These are phyloP conservation scores for Hirtodrosophila histrioides DNA, from an alignment of 2,888 invertebrate species.

Conservation along the genomic window DNA sequence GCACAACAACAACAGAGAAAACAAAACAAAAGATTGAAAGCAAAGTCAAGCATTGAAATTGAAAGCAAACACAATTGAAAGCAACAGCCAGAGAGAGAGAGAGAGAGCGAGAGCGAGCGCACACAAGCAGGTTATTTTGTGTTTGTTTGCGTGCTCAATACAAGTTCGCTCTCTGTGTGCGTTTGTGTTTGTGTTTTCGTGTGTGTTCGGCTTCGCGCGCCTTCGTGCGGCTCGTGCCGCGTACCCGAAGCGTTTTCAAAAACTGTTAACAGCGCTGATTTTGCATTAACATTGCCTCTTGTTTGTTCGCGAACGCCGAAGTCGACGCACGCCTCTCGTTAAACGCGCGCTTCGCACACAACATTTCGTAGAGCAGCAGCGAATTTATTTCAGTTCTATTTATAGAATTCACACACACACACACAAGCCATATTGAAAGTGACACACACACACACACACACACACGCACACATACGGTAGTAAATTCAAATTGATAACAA, in stretches of 20 bases:
- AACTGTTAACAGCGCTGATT: constrained; percentile 42
- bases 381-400: constrained; percentile 62
- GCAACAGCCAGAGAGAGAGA: neutral
- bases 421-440: constrained; percentile 51
- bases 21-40: constrained; percentile 48
- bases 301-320: constrained; percentile 63
- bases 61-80: constrained; percentile 50
- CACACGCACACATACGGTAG: neutral
- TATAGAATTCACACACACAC: constrained; percentile 60
- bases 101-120: too few species aligned
- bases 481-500: constrained; percentile 47
- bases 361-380: constrained; percentile 30
- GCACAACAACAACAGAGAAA: constrained; percentile 51
- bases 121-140: constrained; percentile 19
- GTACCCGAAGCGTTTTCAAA: constrained; percentile 11
- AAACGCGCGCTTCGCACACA: constrained; percentile 67
- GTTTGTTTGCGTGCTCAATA: constrained; percentile 20
- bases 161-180: constrained; percentile 7
- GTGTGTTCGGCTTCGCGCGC: constrained; percentile 1
- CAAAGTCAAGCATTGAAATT: constrained; percentile 31
- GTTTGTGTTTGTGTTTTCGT: constrained; percentile 4
- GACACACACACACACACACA: constrained; percentile 21
- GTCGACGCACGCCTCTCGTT: constrained; percentile 70
- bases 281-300: constrained; percentile 43
- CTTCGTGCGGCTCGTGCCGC: constrained; percentile 27